These are phyloP conservation scores for Leucophenga varia DNA, from an alignment of 1,140 invertebrate genomes.

Conservation along the genomic window DNA sequence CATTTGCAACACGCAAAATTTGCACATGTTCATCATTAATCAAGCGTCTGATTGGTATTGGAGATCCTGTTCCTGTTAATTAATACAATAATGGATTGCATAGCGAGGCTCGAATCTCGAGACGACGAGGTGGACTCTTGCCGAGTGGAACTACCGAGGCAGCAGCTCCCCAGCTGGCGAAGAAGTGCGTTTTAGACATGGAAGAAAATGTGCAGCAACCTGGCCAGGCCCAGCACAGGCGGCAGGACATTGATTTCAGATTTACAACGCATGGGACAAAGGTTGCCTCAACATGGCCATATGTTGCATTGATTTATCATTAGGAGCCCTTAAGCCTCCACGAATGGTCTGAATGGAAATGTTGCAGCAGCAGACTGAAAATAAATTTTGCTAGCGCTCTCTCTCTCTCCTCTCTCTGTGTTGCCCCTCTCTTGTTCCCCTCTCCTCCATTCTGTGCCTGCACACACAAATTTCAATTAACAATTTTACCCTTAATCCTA, in stretches of 20 bases:
- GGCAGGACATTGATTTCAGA: conserved; percentile 49
- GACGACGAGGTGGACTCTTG: too few relatives aligned
- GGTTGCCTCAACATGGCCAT: conserved; percentile 38
- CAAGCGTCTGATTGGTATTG: conserved; percentile 57
- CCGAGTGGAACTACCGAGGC: too few relatives aligned
- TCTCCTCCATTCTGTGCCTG: too few relatives aligned
- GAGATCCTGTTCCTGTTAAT: conserved; percentile 58
- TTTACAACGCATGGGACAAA: conserved; percentile 43
- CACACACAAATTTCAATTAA: conserved; percentile 54
- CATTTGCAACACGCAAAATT: conserved; percentile 50
- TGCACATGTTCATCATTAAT: conserved; percentile 57
- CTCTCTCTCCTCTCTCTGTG: too few relatives aligned
- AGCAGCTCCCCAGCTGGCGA: too few relatives aligned
- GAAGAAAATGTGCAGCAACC: conserved; percentile 14
- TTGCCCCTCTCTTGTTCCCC: too few relatives aligned
- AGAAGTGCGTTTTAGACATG: too few relatives aligned
- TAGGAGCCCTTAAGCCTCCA: conserved; percentile 20
- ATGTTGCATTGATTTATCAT: conserved; percentile 53
- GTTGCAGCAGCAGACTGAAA: too few relatives aligned
- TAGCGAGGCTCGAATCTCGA: conserved; percentile 16
- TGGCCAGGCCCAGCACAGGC: not conserved
- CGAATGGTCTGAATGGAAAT: too few relatives aligned
- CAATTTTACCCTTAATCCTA: conserved; percentile 50
- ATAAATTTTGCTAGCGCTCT: too few relatives aligned
- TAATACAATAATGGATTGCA: conserved; percentile 57